Conservation (phyloP, 2,797 vertebrate species). For the Platalea minor region DNA sequence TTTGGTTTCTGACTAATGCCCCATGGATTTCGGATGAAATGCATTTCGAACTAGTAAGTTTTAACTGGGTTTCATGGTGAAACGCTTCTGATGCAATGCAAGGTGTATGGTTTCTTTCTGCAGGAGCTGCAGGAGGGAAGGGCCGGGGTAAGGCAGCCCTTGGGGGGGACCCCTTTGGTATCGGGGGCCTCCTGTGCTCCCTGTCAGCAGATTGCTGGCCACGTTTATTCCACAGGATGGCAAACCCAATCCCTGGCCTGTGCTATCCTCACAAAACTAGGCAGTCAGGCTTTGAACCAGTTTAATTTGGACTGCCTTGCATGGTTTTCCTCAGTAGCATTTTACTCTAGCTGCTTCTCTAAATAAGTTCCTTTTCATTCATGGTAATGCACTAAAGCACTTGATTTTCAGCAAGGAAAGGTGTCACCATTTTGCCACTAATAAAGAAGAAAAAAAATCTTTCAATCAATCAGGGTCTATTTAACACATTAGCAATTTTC, state of each 20-base stretch:
- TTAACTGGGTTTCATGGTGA: neutral
- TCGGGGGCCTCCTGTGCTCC: neutral
- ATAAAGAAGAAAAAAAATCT: neutral
- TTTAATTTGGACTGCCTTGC: neutral
- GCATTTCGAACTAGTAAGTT: neutral
- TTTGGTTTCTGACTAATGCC: constrained; percentile 8
- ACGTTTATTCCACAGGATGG: neutral
- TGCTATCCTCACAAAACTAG: neutral
- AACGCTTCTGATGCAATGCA: neutral
- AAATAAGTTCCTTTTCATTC: constrained; percentile 27
- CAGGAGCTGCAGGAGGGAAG: neutral
- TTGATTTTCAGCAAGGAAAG: constrained; percentile 10
- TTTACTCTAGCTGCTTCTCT: neutral
- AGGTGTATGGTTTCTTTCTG: neutral
- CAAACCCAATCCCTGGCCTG: neutral
- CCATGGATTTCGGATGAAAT: neutral
- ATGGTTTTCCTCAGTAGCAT: neutral
- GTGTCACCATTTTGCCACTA: neutral
- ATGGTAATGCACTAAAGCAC: neutral
- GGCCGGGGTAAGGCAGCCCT: fast-evolving
- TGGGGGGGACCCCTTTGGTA: fast-evolving
- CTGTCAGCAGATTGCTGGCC: neutral
- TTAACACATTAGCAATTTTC: constrained; percentile 34
- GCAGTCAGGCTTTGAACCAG: neutral
- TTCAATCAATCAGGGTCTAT: constrained; percentile 32